Percentiles rank a stretch among this genome's conserved stretches.
phyloP scores from a whole-genome alignment of 2,113 vertebrate genomes.

The Indri indri region DNA sequence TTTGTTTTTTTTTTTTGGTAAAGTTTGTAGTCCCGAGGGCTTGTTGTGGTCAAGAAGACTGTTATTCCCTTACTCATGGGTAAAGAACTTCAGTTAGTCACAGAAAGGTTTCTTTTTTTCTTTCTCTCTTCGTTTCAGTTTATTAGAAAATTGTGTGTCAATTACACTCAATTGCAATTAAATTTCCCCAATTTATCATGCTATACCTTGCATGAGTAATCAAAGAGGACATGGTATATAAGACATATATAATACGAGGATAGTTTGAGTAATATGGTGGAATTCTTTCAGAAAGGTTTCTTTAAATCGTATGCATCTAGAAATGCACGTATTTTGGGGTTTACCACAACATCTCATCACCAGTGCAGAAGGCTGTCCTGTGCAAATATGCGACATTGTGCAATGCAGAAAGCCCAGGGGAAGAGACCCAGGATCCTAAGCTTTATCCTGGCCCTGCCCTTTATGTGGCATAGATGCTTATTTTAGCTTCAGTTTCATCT shows the following conservation, averaged over 20 bases:
- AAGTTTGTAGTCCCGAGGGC: neutral
- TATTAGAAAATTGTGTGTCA: slow-evolving; percentile 76
- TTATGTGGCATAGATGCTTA: neutral
- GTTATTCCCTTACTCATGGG: no score
- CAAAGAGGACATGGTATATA: slow-evolving; percentile 40
- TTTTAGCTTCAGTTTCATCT: neutral
- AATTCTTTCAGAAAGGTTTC: neutral
- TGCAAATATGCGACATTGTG: neutral
- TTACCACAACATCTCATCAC: neutral
- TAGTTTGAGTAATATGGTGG: neutral
- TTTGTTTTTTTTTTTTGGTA: neutral
- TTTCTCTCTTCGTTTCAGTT: slow-evolving; percentile 80
- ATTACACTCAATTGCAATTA: slow-evolving; percentile 74
- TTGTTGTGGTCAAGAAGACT: neutral
- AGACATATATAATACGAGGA: slow-evolving; percentile 9
- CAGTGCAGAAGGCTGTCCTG: neutral
- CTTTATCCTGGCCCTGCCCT: neutral
- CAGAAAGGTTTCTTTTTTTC: no score
- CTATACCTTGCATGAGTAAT: slow-evolving; percentile 66
- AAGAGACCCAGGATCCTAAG: neutral
- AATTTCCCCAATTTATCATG: slow-evolving; percentile 79
- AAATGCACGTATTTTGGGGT: neutral
- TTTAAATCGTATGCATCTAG: neutral
- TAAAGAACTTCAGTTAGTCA: neutral
- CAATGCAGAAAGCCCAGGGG: neutral